These are phyloP conservation scores for Drosophila barbarae DNA, from an alignment of 2,888 invertebrate genomes.

Conservation along the genomic window DNA sequence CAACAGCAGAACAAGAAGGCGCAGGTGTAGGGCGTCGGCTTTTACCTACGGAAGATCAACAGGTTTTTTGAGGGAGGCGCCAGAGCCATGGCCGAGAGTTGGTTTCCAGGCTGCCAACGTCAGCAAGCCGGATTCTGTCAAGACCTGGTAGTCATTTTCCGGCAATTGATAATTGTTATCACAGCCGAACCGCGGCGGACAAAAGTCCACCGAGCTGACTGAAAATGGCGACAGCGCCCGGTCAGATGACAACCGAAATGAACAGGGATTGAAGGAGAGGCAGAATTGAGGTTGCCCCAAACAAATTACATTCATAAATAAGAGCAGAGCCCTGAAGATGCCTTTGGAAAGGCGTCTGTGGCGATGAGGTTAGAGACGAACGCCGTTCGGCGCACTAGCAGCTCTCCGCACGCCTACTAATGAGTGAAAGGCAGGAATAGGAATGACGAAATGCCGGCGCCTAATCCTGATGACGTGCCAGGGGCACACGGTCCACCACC, in stretches of 20 bases:
- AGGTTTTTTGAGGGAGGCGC: constrained; percentile 50
- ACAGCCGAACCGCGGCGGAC: constrained; percentile 1
- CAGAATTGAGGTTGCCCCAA: not conserved
- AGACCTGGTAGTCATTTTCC: constrained; percentile 3
- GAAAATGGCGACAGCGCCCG: not conserved
- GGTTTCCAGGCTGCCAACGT: constrained; percentile 30
- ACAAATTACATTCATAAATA: constrained; percentile 14
- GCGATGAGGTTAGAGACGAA: constrained; percentile 67
- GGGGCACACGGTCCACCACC: not conserved
- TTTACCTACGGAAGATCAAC: constrained; percentile 51
- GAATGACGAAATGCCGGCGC: constrained; percentile 18
- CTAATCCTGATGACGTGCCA: constrained; percentile 34
- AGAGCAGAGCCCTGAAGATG: not conserved
- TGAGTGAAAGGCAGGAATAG: not conserved
- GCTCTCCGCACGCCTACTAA: not conserved
- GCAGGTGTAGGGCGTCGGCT: constrained; percentile 4
- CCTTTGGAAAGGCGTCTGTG: constrained; percentile 6
- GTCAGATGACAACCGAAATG: not conserved
- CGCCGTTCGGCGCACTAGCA: constrained; percentile 19
- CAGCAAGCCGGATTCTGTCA: constrained; percentile 14
- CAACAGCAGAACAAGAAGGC: not conserved
- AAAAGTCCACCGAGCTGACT: constrained; percentile 27
- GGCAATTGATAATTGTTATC: constrained; percentile 19
- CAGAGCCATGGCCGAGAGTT: constrained; percentile 4
- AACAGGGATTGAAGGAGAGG: not conserved